Conservation (phyloP, 2,888 invertebrate genomes). For the Azorinus chamasolen region DNA sequence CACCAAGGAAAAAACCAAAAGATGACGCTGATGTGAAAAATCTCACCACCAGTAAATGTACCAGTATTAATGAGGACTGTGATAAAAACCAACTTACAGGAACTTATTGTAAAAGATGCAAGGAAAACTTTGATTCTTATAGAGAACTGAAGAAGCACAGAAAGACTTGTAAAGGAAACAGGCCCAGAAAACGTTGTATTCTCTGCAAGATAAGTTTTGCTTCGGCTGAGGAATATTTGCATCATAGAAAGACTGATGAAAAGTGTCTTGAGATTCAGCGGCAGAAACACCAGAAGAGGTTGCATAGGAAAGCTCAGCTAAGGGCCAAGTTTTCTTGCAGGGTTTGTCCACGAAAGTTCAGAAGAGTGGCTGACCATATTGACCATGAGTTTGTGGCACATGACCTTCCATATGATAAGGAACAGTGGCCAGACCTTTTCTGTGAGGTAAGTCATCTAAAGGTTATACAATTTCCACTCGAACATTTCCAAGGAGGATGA, state of each 20-base stretch:
- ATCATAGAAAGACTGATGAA: slow-evolving; percentile 38
- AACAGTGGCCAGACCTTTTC: slow-evolving; percentile 47
- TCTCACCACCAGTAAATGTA: neutral
- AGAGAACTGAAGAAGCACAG: slow-evolving; percentile 2
- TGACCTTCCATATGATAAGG: slow-evolving; percentile 51
- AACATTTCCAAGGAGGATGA: too few relatives aligned
- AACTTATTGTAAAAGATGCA: slow-evolving; percentile 13
- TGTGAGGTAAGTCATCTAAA: slow-evolving; percentile 34
- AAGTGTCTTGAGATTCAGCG: slow-evolving; percentile 26
- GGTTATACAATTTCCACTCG: too few relatives aligned
- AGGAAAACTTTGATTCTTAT: slow-evolving; percentile 1
- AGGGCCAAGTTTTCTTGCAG: slow-evolving; percentile 31
- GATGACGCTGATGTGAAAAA: neutral
- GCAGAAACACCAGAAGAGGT: slow-evolving; percentile 27
- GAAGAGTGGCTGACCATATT: slow-evolving; percentile 36
- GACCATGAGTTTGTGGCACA: slow-evolving; percentile 49
- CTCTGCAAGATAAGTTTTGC: slow-evolving; percentile 36
- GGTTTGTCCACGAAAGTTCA: slow-evolving; percentile 44
- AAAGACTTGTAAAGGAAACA: slow-evolving; percentile 25
- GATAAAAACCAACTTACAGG: neutral
- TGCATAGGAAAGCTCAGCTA: slow-evolving; percentile 29
- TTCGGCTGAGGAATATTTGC: slow-evolving; percentile 25
- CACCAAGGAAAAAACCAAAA: too few relatives aligned
- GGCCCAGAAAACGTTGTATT: slow-evolving; percentile 39
- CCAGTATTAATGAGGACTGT: neutral